phyloP scores from a whole-genome alignment of 2,888 invertebrate genomes.

The Unio delphinus region DNA sequence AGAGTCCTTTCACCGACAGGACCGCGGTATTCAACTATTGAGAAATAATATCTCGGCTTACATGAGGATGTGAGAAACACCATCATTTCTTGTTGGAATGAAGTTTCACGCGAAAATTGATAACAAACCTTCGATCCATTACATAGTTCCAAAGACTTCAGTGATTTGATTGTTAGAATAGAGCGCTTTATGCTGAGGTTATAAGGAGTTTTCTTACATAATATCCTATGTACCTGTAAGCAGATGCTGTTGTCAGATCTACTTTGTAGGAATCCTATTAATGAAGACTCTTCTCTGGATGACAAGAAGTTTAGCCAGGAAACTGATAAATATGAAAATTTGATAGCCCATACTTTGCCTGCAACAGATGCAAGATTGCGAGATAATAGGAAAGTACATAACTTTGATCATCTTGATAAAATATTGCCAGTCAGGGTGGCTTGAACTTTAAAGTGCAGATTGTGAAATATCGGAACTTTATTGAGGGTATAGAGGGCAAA shows the following conservation, averaged over 20 bases:
- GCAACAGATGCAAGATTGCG: slow-evolving; percentile 21
- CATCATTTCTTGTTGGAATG: slow-evolving; percentile 60
- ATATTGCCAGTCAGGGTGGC: slow-evolving; percentile 6
- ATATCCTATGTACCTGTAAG: slow-evolving; percentile 60
- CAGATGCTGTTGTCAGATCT: too few species aligned
- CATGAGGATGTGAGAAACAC: slow-evolving; percentile 55
- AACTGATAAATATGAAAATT: slow-evolving; percentile 13
- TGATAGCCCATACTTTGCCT: slow-evolving; percentile 16
- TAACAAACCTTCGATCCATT: slow-evolving; percentile 67
- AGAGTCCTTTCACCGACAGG: slow-evolving; percentile 59
- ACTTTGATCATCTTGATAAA: slow-evolving; percentile 5
- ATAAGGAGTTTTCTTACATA: slow-evolving; percentile 49
- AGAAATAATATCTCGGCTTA: slow-evolving; percentile 66
- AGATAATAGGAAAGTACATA: slow-evolving; percentile 8
- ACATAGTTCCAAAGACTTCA: slow-evolving; percentile 60
- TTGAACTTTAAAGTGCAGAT: neutral
- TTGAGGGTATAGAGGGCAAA: slow-evolving; percentile 4
- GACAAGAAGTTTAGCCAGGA: slow-evolving; percentile 19
- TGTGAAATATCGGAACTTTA: slow-evolving; percentile 1
- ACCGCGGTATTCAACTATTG: slow-evolving; percentile 65
- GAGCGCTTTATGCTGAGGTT: slow-evolving; percentile 62
- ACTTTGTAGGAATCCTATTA: too few species aligned
- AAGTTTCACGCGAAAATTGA: slow-evolving; percentile 64
- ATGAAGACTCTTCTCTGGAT: neutral
- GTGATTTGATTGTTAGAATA: slow-evolving; percentile 64